Evolutionary conservation across 2,888 invertebrate species (phyloP), one percentile per base, ranked within the genome.

Genomic region (Eucera pruinosa): DNA sequence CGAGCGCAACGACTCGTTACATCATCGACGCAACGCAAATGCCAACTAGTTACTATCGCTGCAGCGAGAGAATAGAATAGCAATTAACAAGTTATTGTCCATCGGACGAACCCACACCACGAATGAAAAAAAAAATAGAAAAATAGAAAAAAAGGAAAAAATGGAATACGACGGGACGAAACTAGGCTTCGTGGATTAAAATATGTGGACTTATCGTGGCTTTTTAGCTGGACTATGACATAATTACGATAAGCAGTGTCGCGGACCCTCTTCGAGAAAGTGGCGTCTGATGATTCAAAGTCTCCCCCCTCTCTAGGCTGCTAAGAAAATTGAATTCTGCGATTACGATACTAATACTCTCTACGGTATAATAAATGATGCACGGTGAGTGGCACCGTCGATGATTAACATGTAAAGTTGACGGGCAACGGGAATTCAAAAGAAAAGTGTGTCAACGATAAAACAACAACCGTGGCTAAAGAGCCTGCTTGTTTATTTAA

Each of bases 381-480:
- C 9, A 20, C 41, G 30, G 33, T 33, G 20, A 18, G n/a, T n/a
- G 13, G 9, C 25, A 23, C 9, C 30, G 36, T n/a, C 41, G 61
- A 47, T 43, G 61, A 74, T 65, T 52, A 39, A 50, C 67, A 73
- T 15, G 30, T 23, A 27, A 60, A 20, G 77, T 36, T 58, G 77
- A 70, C 52, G 57, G 57, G 41, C 48, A 43, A 69, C 45, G 50
- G 25, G 55, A 55, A 78, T 69, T 58, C 25, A 25, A 58, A 58
- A 69, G 73, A 69, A 55, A 71, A 78, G 61, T 81, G n/a, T 72
- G 78, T 74, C 74, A 65, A 64, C 55, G 78, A 80, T 83, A 80
- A 75, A 72, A 48, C 55, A 39, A 48, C 64, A 73, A 57, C 58
- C 45, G 52, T 58, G 55, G 58, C 78, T 33, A 69, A 72, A 67